Conservation (phyloP, 2,797 vertebrate species). For the Semaprochilodus insignis region DNA sequence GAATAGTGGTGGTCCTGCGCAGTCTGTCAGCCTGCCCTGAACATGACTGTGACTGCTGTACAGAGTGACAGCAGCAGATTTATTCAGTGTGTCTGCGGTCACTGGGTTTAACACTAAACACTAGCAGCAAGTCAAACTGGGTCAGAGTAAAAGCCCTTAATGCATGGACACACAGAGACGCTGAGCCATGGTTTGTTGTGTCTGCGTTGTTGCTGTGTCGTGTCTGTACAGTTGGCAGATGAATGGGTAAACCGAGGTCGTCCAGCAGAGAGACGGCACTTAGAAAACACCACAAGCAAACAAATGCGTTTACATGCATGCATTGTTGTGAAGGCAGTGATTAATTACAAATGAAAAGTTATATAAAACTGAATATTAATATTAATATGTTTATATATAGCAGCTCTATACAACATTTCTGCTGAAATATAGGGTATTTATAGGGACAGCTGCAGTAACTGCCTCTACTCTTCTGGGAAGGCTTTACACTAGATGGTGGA, state of each 20-base stretch:
- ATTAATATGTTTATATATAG: no score
- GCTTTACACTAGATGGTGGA: no score
- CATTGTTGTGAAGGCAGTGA: not conserved
- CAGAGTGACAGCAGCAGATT: conserved; percentile 46
- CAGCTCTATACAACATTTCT: no score
- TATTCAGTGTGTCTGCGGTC: conserved; percentile 46
- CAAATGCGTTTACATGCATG: not conserved
- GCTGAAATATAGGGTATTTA: no score
- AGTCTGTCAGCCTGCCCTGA: conserved; percentile 22
- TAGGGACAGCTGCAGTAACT: no score
- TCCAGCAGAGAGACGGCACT: conserved; percentile 20
- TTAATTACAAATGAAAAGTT: no score
- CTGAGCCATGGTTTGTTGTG: conserved; percentile 30
- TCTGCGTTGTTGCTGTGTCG: conserved; percentile 44
- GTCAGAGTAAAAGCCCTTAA: conserved; percentile 55
- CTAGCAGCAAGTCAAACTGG: conserved; percentile 54
- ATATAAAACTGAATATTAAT: no score
- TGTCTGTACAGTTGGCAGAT: conserved; percentile 46
- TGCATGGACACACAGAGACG: conserved; percentile 38
- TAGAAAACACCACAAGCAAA: conserved; percentile 37
- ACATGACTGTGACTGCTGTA: conserved; percentile 31
- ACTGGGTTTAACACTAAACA: conserved; percentile 50
- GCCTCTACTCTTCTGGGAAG: no score
- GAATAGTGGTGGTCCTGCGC: conserved; percentile 5
- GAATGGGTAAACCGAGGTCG: conserved; percentile 41